Evolutionary conservation across 2,113 vertebrate genomes (phyloP).

Genomic region (Menura novaehollandiae): DNA sequence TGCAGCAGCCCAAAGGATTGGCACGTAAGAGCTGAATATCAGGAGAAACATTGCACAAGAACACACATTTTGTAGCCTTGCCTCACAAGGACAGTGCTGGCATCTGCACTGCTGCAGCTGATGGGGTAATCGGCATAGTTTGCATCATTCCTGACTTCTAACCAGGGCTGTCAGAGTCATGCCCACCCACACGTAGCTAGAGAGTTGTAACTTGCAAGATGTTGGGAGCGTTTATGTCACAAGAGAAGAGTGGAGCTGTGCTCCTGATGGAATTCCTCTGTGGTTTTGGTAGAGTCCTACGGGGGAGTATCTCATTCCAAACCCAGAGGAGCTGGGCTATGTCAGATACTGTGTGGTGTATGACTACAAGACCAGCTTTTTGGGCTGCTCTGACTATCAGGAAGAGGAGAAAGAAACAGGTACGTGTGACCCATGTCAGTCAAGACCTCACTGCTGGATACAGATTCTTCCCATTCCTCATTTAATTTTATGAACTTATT

Average conservation of each 20-base stretch:
- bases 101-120: background rate
- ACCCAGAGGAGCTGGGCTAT: constrained; percentile 72
- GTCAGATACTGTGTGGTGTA: constrained; percentile 84
- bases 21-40: fast-evolving
- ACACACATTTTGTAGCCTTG: background rate
- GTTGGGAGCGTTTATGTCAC: background rate
- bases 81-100: background rate
- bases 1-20: background rate
- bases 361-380: constrained; percentile 66
- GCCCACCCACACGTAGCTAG: background rate
- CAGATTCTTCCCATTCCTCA: background rate
- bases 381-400: background rate
- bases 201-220: background rate
- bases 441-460: background rate
- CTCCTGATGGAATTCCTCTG: background rate
- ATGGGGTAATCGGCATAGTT: background rate
- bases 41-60: background rate
- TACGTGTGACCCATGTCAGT: background rate
- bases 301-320: constrained; percentile 68
- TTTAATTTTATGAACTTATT: background rate
- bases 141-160: background rate
- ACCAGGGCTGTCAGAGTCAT: background rate
- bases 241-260: background rate
- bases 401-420: background rate
- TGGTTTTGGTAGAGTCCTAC: constrained; percentile 65